phyloP scores from a whole-genome alignment of 2,797 vertebrate genomes.

The Enteromius mattozi region DNA sequence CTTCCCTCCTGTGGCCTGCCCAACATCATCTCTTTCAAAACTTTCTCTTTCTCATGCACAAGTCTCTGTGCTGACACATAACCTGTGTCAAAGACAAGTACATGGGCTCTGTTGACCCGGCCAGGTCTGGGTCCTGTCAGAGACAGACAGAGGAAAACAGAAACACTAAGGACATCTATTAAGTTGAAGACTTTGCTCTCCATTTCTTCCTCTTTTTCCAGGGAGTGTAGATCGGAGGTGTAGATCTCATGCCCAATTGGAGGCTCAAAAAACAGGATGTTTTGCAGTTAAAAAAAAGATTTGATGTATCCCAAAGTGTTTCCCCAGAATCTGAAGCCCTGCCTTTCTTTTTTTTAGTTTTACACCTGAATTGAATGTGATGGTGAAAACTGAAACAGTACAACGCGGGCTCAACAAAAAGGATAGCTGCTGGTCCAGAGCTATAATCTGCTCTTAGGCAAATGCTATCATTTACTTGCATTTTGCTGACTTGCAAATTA shows the following conservation, averaged over 20 bases:
- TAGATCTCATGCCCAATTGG: not conserved
- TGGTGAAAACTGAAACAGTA: not conserved
- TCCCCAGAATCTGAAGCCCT: not conserved
- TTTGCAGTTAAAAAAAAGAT: not conserved
- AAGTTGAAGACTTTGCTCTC: not conserved
- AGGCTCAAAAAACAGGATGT: not conserved
- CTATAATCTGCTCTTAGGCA: not conserved
- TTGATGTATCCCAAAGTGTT: not conserved
- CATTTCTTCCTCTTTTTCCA: not conserved
- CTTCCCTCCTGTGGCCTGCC: conserved; percentile 51
- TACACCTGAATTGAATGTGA: not conserved
- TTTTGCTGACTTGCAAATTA: too few species aligned
- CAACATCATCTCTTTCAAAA: conserved; percentile 46
- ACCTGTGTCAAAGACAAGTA: conserved; percentile 69
- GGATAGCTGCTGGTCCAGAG: not conserved
- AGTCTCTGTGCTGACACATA: conserved; percentile 37
- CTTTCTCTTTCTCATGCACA: conserved; percentile 36
- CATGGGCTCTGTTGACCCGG: conserved; percentile 71
- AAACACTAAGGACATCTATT: not conserved
- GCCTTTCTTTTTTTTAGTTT: not conserved
- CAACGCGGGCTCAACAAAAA: not conserved
- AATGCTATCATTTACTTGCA: not conserved
- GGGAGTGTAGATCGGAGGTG: not conserved
- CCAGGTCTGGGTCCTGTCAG: conserved; percentile 48
- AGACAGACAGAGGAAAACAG: conserved; percentile 7